A percentile compares a stretch with the other conserved stretches of the same genome.
Conservation (phyloP, 2,113 vertebrate species). For the Eretmochelys imbricata region DNA sequence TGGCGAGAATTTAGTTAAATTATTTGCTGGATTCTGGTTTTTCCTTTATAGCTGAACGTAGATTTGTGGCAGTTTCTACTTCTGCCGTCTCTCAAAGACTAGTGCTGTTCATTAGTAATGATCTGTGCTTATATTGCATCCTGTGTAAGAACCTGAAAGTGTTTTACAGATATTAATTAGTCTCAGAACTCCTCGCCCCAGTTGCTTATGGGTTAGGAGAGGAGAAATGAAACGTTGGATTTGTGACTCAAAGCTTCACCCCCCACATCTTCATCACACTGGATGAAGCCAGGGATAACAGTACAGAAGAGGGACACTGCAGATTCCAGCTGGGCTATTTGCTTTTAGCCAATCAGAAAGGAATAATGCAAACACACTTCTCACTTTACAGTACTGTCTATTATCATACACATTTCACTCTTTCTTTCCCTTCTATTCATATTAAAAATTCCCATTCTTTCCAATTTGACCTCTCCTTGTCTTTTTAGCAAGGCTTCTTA, state of each 20-base stretch:
- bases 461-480: background rate
- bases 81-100: background rate
- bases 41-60: background rate
- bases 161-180: background rate
- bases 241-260: background rate
- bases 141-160: background rate
- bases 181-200: background rate
- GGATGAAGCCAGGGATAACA: background rate
- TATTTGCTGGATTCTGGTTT: background rate
- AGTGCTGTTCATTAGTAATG: background rate
- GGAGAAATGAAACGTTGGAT: background rate
- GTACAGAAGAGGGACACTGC: background rate
- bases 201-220: background rate
- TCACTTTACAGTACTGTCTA: background rate
- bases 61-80: background rate
- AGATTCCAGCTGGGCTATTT: background rate
- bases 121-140: background rate
- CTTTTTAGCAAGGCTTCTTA: background rate
- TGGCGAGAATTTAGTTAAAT: background rate
- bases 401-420: background rate
- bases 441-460: background rate
- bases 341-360: background rate
- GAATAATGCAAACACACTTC: background rate
- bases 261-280: background rate
- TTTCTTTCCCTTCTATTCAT: background rate